A percentile compares a stretch with the other conserved stretches of the same genome.
Evolutionary conservation across 2,113 vertebrate species (phyloP).

Genomic region (Todiramphus saurophagus): DNA sequence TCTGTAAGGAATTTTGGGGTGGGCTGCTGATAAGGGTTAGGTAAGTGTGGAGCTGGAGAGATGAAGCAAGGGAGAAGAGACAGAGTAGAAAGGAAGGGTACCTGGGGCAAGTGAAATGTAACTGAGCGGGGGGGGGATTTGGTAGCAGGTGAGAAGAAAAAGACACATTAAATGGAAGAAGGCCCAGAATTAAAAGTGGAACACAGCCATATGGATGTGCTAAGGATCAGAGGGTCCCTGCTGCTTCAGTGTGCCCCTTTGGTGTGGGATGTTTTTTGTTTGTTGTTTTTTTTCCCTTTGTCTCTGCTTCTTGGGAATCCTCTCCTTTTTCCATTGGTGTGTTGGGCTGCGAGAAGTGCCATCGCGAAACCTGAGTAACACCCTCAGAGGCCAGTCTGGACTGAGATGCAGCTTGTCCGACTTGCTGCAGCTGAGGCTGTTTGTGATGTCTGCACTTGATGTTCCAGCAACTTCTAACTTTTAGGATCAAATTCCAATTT

Average conservation of each 20-base stretch:
- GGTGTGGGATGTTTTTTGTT: not conserved
- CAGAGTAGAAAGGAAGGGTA: not conserved
- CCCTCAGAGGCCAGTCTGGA: accelerated
- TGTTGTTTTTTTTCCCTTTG: not conserved
- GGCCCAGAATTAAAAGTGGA: not conserved
- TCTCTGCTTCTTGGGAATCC: not conserved
- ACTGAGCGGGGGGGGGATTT: not conserved
- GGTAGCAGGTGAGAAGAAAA: not conserved
- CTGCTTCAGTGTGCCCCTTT: constrained; percentile 39
- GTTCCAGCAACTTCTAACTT: not conserved
- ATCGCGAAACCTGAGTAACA: not conserved
- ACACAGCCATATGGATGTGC: not conserved
- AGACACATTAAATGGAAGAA: not conserved
- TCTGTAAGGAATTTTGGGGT: not conserved
- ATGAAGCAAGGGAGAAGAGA: not conserved
- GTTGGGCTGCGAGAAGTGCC: not conserved
- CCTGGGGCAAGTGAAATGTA: not conserved
- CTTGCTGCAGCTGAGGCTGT: not conserved
- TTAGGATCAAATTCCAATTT: not conserved
- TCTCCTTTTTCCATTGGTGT: not conserved
- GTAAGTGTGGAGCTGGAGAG: not conserved
- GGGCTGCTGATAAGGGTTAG: not conserved
- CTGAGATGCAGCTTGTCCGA: not conserved
- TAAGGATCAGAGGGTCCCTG: constrained; percentile 38
- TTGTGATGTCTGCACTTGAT: not conserved